Conservation (phyloP, 2,113 vertebrate species). For the Megaleporinus macrocephalus region DNA sequence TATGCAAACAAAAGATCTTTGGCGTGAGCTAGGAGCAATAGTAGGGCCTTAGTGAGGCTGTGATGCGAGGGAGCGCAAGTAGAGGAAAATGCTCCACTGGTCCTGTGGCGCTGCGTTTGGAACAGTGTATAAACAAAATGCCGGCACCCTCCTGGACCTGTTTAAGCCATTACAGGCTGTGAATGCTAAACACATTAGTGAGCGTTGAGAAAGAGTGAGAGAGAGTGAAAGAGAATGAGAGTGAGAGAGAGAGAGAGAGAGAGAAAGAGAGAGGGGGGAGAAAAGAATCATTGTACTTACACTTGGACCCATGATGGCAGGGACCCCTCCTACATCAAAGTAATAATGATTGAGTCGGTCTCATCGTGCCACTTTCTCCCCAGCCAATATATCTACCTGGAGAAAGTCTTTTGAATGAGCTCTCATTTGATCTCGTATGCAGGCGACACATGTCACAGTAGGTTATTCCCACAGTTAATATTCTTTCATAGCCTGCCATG, state of each 20-base stretch:
- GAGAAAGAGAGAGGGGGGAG: background rate
- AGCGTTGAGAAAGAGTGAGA: background rate
- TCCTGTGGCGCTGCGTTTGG: constrained; percentile 25
- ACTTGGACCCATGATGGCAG: constrained; percentile 54
- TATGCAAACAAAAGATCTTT: background rate
- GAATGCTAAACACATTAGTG: constrained; percentile 62
- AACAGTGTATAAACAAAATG: constrained; percentile 56
- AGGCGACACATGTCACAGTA: constrained; percentile 67
- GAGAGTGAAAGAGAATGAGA: constrained; percentile 1
- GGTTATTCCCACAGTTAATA: constrained; percentile 68
- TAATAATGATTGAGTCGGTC: constrained; percentile 64
- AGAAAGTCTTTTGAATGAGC: constrained; percentile 65
- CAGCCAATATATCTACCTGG: constrained; percentile 66
- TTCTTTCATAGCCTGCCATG: constrained; percentile 67
- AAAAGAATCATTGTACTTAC: constrained; percentile 59
- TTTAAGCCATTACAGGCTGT: constrained; percentile 55
- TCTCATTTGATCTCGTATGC: constrained; percentile 66
- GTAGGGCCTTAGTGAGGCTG: background rate
- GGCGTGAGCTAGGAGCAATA: background rate
- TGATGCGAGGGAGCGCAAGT: constrained; percentile 16
- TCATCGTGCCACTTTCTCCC: constrained; percentile 57
- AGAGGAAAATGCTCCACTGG: constrained; percentile 34
- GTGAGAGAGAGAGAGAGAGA: background rate
- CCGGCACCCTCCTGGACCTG: constrained; percentile 51
- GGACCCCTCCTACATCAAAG: constrained; percentile 63